These are phyloP conservation scores for Portevinia maculata DNA, from an alignment of 2,888 invertebrate genomes.

Conservation along the genomic window DNA sequence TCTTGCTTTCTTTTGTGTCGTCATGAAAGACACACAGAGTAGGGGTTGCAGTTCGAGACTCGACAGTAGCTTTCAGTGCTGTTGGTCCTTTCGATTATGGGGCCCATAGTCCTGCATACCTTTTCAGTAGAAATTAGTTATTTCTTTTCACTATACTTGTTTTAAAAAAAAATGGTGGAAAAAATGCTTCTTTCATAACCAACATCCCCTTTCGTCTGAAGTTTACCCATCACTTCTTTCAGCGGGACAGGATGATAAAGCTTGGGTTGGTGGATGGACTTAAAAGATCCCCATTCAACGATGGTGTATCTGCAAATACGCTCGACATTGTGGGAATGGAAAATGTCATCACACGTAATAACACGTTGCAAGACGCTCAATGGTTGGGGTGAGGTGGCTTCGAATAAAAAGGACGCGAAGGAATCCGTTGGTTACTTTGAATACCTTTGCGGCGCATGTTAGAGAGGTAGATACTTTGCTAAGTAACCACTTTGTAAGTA, in stretches of 20 bases:
- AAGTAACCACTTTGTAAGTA: conserved; percentile 71
- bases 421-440: conserved; percentile 51
- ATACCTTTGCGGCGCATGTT: conserved; percentile 48
- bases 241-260: not conserved
- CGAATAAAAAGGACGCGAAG: conserved; percentile 28
- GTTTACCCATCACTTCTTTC: conserved; percentile 30
- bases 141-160: conserved; percentile 46
- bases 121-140: conserved; percentile 61
- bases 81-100: conserved; percentile 14
- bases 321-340: conserved; percentile 48
- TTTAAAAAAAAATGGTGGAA: not conserved
- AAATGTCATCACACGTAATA: conserved; percentile 72
- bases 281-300: conserved; percentile 38
- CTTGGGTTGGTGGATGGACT: conserved; percentile 8
- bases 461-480: conserved; percentile 46
- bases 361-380: conserved; percentile 45
- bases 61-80: conserved; percentile 12
- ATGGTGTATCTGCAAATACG: conserved; percentile 42
- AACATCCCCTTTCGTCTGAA: conserved; percentile 46
- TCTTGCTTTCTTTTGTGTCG: conserved; percentile 33
- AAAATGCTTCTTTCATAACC: conserved; percentile 24
- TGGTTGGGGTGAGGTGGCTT: too few species aligned
- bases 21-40: conserved; percentile 29
- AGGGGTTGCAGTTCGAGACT: conserved; percentile 37
- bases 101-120: conserved; percentile 40